Evolutionary conservation across 2,888 invertebrate genomes (phyloP), one percentile per base, ranked within the genome.

Genomic region (Autographa pulchrina): DNA sequence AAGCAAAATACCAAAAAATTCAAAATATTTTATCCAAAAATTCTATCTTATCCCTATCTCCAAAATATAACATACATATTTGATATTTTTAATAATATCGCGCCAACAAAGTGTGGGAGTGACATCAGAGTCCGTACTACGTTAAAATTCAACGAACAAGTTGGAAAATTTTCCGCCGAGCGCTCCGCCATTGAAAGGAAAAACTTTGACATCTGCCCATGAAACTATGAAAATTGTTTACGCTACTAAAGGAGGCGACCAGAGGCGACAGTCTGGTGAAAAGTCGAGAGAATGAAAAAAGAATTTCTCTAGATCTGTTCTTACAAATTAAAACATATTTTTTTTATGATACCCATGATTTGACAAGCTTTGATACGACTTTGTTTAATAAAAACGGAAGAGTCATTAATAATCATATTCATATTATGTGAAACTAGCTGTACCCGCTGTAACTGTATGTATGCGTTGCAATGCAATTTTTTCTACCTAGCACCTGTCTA

Each of bases 171-270:
- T 78, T 70, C 79, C 75, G 58, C 61, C 71, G 75, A 80, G 77
- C 67, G 52, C 56, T 48, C 59, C 60, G 73, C 71, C 63, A 72
- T 72, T 72, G 68, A 73, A 73, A 78, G 75, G 77, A 78, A 77
- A 80, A 86, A 86, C 81, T 86, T 86, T 67, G 80, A 81, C 87
- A 80, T 78, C 77, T 86, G 84, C 76, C 82, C 78, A 76, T 85
- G 80, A 82, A 86, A 86, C 86, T 85, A 85, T 86, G 80, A 81
- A 86, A 87, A 86, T 81, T 83, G 85, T 86, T 87, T 83, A 84
- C 80, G 72, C 72, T 76, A 77, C 67, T 67, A 67, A 14, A 20
- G 52, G 71, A 81, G 74, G 84, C 69, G 79, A 74, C 67, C 18
- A 43, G 71, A 81, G 74, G 84, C 69, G 79, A 74, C 67, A 67